These are phyloP conservation scores for Mionectes olivaceus DNA, from an alignment of 2,797 vertebrate genomes.

Conservation along the genomic window DNA sequence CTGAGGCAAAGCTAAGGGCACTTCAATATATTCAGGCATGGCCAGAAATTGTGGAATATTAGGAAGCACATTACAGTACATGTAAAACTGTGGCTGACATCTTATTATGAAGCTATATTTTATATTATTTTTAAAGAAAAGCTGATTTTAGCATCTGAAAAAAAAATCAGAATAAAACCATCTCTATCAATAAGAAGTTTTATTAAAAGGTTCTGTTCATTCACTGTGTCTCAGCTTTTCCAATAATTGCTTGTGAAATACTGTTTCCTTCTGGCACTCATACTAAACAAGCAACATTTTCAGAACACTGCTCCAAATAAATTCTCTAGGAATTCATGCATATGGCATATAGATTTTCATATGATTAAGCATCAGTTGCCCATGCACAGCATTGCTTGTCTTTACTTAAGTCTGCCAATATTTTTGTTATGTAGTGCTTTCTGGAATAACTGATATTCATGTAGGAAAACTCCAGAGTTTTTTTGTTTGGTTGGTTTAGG, in stretches of 20 bases:
- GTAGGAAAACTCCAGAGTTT: not conserved
- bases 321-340: slow-evolving; percentile 38
- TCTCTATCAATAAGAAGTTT: not conserved
- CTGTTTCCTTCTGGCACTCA: not conserved
- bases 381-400: not conserved
- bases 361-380: slow-evolving; percentile 1
- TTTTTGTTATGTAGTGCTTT: not conserved
- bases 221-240: not conserved
- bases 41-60: slow-evolving; percentile 54
- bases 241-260: slow-evolving; percentile 30
- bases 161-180: not conserved
- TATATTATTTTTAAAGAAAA: slow-evolving; percentile 36
- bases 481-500: not conserved
- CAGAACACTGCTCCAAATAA: slow-evolving; percentile 26
- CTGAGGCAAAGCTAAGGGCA: slow-evolving; percentile 77
- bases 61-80: slow-evolving; percentile 32
- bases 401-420: not conserved
- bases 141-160: not conserved
- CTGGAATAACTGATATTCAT: not conserved
- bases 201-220: not conserved
- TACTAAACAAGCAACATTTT: slow-evolving; percentile 10
- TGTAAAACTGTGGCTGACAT: slow-evolving; percentile 38
- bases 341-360: slow-evolving; percentile 22
- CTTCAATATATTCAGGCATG: slow-evolving; percentile 60
- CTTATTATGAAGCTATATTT: slow-evolving; percentile 53